A percentile compares a stretch with the other conserved stretches of the same genome.
These are phyloP conservation scores for Hirtodrosophila trivittata DNA, from an alignment of 2,888 invertebrate genomes.

Conservation along the genomic window DNA sequence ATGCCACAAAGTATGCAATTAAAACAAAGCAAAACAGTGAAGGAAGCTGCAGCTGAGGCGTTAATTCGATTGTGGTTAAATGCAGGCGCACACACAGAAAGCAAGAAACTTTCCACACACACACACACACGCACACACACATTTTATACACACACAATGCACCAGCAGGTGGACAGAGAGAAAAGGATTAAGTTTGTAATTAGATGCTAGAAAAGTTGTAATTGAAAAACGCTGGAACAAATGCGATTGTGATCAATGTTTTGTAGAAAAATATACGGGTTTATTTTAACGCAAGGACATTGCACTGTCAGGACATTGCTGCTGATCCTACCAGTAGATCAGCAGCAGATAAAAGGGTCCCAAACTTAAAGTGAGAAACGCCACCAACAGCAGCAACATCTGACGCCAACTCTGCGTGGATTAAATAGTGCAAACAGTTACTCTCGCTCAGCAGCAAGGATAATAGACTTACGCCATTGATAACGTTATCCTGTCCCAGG, in stretches of 20 bases:
- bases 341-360: constrained; percentile 58
- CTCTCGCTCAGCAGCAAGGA: not conserved
- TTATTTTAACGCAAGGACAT: too few species aligned
- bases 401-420: constrained; percentile 36
- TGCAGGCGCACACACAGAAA: constrained; percentile 16
- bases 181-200: not conserved
- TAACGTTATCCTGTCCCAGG: not conserved
- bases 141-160: not conserved
- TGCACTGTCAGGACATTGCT: not conserved
- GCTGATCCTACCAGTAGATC: constrained; percentile 49
- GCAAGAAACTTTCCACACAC: not conserved
- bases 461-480: constrained; percentile 19
- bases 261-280: too few species aligned
- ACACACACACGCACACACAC: too few species aligned
- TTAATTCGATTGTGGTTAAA: constrained; percentile 48
- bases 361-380: constrained; percentile 39
- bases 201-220: not conserved
- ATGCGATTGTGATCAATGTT: not conserved
- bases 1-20: constrained; percentile 57
- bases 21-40: constrained; percentile 18
- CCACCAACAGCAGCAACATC: constrained; percentile 41
- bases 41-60: constrained; percentile 39
- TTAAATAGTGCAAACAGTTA: not conserved
- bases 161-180: not conserved
- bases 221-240: constrained; percentile 3